Evolutionary conservation across 2,888 invertebrate genomes (phyloP).

Genomic region (Norana najaformis): DNA sequence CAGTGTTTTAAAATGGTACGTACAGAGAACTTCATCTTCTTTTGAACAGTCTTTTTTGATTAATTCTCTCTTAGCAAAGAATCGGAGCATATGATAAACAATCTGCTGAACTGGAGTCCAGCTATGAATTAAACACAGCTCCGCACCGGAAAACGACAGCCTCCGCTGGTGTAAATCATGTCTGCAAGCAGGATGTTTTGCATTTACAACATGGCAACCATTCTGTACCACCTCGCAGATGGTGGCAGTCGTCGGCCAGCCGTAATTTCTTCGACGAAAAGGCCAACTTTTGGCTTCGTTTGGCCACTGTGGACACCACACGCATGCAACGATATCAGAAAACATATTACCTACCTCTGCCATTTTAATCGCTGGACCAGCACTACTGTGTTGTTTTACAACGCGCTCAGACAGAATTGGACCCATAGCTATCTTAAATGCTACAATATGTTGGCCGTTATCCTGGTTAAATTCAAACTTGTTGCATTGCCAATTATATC

Average conservation of each 20-base stretch:
- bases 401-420: background rate
- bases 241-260: background rate
- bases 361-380: background rate
- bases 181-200: background rate
- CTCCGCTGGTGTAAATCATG: background rate
- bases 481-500: too few species aligned
- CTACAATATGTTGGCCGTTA: too few species aligned
- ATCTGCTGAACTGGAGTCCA: background rate
- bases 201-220: background rate
- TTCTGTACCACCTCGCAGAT: background rate
- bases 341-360: too few species aligned
- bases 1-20: background rate
- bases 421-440: background rate
- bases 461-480: too few species aligned
- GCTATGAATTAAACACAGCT: background rate
- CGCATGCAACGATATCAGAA: too few species aligned
- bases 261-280: background rate
- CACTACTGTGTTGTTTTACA: too few species aligned
- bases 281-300: too few species aligned
- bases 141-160: background rate
- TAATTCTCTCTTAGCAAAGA: background rate
- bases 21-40: background rate
- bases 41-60: background rate
- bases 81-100: background rate
- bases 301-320: too few species aligned